A percentile compares a stretch with the other conserved stretches of the same genome.
Conservation (phyloP, 2,888 invertebrate species). For the Stramonita haemastoma region DNA sequence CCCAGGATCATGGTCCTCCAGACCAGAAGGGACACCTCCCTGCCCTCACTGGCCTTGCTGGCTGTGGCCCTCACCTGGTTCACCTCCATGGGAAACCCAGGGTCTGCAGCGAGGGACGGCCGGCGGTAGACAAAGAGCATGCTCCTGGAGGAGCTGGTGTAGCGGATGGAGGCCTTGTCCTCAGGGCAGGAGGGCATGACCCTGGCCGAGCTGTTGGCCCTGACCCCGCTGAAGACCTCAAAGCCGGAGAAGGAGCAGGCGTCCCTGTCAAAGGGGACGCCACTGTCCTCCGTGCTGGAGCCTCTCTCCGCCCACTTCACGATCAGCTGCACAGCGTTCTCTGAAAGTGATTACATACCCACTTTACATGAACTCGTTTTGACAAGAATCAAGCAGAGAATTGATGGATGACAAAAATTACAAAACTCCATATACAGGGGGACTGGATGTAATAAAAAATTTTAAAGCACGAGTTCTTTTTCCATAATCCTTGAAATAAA, state of each 20-base stretch:
- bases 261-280: not conserved
- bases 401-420: too few relatives aligned
- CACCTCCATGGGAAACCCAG: not conserved
- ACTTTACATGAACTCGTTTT: not conserved
- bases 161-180: not conserved
- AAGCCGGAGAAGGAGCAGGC: constrained; percentile 3
- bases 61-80: not conserved
- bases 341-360: not conserved
- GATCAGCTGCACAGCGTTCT: not conserved
- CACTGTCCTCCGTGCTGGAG: not conserved
- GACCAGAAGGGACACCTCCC: not conserved
- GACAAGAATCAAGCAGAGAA: too few relatives aligned
- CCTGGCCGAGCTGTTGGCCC: not conserved
- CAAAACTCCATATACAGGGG: too few relatives aligned
- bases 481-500: too few relatives aligned
- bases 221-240: not conserved
- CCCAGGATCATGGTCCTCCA: not conserved
- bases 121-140: constrained; percentile 4
- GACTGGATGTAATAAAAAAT: too few relatives aligned
- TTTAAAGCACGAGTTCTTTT: too few relatives aligned
- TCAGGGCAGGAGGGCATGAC: not conserved
- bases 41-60: not conserved
- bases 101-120: not conserved
- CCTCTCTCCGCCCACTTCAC: not conserved
- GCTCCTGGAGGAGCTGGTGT: not conserved